Evolutionary conservation across 1,140 invertebrate species (phyloP), one percentile per base, ranked within the genome.

Genomic region (Archegozetes longisetosus): DNA sequence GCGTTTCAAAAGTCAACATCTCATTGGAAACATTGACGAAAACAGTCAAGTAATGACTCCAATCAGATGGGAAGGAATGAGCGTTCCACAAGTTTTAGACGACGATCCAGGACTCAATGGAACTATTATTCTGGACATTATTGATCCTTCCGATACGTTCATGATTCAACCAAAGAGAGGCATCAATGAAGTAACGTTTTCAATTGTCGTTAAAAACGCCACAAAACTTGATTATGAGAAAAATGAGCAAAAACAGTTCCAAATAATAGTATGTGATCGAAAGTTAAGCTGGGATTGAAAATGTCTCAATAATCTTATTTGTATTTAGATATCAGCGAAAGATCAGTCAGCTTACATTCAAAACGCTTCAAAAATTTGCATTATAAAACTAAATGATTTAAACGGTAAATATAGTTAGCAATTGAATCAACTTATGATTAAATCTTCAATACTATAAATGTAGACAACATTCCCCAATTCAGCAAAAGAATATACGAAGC

Each of bases 151-250:
- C 70, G 84, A 84, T 20, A 88, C 85, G 2, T 93, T 93, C 70
- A 84, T 89, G 70, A 83, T 92, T 54, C 77, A 79, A n/a, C 89
- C 89, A 0, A 80, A 80, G n/a, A 84, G 88, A n/a, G 85, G 84
- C 0, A 83, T 88, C 70, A 80, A 84, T 53, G 79, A 80, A 61
- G 80, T 84, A 2, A 81, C 82, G 61, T 89, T 94, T 66, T 74
- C 84, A 14, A 82, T 95, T 47, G 80, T 80, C 66, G 86, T 93
- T 2, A 80, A 87, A 63, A 84, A 92, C 70, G 84, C 85, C 56
- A 32, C 52, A n/a, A 26, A 14, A 46, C 32, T 58, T n/a, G 57
- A 58, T 27, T 58, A 29, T 28, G 57, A 58, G 49, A 13, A n/a
- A 25, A 14, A 23, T 40, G 32, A 9, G 6, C 6, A 40, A 6